phyloP scores from a whole-genome alignment of 1,140 invertebrate genomes.

The Formica selysi region DNA sequence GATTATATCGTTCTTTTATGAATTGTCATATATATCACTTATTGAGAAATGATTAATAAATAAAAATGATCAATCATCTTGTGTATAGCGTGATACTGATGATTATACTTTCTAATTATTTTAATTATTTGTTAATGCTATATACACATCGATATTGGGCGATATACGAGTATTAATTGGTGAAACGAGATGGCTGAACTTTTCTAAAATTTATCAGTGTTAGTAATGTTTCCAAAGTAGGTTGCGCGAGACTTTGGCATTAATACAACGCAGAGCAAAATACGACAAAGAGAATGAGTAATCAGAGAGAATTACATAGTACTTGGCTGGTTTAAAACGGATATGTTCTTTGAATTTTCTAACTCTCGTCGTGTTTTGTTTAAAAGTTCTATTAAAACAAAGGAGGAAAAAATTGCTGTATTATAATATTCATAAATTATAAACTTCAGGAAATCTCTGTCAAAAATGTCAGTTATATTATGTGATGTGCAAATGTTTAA shows the following conservation, averaged over 20 bases:
- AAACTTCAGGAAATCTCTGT: not conserved
- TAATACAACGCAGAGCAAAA: slow-evolving; percentile 53
- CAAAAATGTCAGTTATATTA: not conserved
- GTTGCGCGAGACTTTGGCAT: slow-evolving; percentile 38
- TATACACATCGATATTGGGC: not conserved
- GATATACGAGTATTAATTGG: slow-evolving; percentile 57
- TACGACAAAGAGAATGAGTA: slow-evolving; percentile 61
- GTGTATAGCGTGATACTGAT: not conserved
- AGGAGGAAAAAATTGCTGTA: not conserved
- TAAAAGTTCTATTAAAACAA: slow-evolving; percentile 32
- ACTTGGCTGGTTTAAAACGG: not conserved
- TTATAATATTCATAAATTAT: slow-evolving; percentile 10
- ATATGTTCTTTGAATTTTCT: slow-evolving; percentile 17
- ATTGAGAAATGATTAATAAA: not conserved
- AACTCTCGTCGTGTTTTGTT: not conserved
- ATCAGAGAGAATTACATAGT: slow-evolving; percentile 63
- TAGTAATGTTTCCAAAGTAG: slow-evolving; percentile 14
- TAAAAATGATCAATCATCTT: slow-evolving; percentile 19
- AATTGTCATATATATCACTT: not conserved
- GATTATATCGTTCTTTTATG: not conserved
- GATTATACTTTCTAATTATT: not conserved
- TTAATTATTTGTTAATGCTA: not conserved
- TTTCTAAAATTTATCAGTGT: slow-evolving; percentile 34
- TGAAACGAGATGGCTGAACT: not conserved
- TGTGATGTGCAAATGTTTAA: not conserved